phyloP scores from a whole-genome alignment of 2,888 invertebrate genomes.

The Salticus scenicus region DNA sequence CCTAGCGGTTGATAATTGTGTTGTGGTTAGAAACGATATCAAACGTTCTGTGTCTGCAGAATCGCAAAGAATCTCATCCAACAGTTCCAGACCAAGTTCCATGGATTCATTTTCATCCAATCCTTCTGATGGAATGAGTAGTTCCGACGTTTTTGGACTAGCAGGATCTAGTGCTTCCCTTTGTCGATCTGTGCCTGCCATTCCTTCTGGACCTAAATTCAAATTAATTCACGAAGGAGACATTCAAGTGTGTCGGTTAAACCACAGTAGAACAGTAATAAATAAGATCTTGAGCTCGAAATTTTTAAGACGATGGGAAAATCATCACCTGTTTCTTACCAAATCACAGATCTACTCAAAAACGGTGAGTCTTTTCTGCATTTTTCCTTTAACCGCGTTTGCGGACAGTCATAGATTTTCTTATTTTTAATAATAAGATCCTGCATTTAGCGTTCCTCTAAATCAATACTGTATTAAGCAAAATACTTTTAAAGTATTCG shows the following conservation, averaged over 20 bases:
- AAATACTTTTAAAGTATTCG: no score
- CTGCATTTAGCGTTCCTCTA: no score
- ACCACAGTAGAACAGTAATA: conserved; percentile 85
- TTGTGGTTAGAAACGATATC: conserved; percentile 48
- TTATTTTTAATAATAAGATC: no score
- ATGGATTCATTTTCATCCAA: conserved; percentile 51
- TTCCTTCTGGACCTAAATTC: conserved; percentile 76
- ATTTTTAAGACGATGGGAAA: conserved; percentile 86
- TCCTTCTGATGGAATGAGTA: conserved; percentile 43
- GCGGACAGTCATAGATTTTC: no score
- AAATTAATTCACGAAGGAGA: conserved; percentile 84
- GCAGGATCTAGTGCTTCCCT: conserved; percentile 45
- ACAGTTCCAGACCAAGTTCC: conserved; percentile 61
- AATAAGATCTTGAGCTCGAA: conserved; percentile 86
- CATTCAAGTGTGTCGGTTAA: conserved; percentile 84
- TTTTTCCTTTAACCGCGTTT: not conserved
- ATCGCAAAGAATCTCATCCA: conserved; percentile 40
- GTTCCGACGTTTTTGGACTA: conserved; percentile 14
- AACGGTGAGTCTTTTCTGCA: conserved; percentile 80
- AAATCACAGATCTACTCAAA: conserved; percentile 83
- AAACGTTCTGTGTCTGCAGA: conserved; percentile 21
- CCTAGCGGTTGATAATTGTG: conserved; percentile 24
- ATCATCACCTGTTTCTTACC: conserved; percentile 83
- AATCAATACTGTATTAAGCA: no score
- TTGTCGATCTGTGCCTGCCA: conserved; percentile 57